phyloP scores from a whole-genome alignment of 2,888 invertebrate species.

The Oscheius onirici region DNA sequence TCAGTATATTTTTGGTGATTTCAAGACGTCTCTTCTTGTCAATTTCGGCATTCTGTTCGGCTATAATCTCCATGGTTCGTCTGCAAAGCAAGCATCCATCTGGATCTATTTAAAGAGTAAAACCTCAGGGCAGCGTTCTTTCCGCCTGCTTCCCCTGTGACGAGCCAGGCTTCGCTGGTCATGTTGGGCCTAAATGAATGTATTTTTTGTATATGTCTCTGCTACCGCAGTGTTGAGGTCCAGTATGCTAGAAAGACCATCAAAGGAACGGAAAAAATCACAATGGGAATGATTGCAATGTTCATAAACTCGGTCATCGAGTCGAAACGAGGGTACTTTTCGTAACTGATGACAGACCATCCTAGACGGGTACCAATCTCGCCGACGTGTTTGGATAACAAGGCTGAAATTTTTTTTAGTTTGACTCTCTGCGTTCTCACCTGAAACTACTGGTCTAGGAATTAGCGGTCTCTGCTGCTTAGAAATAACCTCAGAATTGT shows the following conservation, averaged over 20 bases:
- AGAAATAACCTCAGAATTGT: slow-evolving; percentile 45
- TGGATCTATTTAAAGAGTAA: neutral
- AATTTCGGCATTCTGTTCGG: slow-evolving; percentile 67
- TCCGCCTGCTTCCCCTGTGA: slow-evolving; percentile 67
- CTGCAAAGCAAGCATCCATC: slow-evolving; percentile 37
- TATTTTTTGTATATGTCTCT: neutral
- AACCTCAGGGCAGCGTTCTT: slow-evolving; percentile 65
- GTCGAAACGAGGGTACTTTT: slow-evolving; percentile 66
- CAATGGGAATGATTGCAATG: slow-evolving; percentile 68
- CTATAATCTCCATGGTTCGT: slow-evolving; percentile 70
- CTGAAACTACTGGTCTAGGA: slow-evolving; percentile 58
- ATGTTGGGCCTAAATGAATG: slow-evolving; percentile 53
- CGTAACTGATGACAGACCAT: slow-evolving; percentile 64
- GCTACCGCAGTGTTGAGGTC: slow-evolving; percentile 60
- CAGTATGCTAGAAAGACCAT: slow-evolving; percentile 70
- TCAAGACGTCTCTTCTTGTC: slow-evolving; percentile 54
- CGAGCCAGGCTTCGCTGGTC: slow-evolving; percentile 64
- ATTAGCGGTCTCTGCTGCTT: slow-evolving; percentile 58
- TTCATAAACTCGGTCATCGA: slow-evolving; percentile 70
- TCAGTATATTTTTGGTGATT: slow-evolving; percentile 46
- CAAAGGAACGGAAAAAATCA: slow-evolving; percentile 63
- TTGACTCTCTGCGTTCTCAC: slow-evolving; percentile 40
- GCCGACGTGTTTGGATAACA: slow-evolving; percentile 55
- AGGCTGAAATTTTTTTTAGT: too few relatives aligned
- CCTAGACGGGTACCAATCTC: slow-evolving; percentile 63